Base-by-base conservation (phyloP, 2,888 invertebrate genomes). In the Gryllus longicercus region DNA sequence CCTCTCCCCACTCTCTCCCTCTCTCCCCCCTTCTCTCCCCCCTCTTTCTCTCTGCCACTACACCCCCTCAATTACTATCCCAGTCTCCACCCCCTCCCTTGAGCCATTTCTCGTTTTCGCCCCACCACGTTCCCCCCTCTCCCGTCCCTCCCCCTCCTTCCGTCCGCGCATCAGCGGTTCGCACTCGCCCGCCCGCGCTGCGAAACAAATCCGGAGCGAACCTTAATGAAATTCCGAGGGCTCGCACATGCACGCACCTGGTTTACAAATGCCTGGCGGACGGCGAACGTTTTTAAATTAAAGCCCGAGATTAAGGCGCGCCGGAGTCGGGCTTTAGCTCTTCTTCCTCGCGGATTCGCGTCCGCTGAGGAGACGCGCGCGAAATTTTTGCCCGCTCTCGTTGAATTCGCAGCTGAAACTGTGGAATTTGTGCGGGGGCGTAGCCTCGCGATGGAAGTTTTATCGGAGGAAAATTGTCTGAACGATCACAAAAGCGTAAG, bases 201-300 rank as follows among this genome's bases (percentile, higher is more conserved):
- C 16, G 63, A 63, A 63, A 63, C 63, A n/a, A 63, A 63, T 63
- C 63, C n/a, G 63, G 63, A 14, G 63, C 14, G 63, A 63, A 14
- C 63, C 63, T 63, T 63, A 63, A 63, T 63, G 63, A n/a, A 63
- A 63, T 63, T 63, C 63, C 63, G 63, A 63, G 63, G 63, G 63
- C 4, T 18, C 63, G 63, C 14, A 63, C 63, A 63, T 63, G 63
- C 16, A 63, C 63, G n/a, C 63, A 63, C 63, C 63, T 18, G n/a
- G 63, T 63, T 63, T 63, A 63, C 63, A n/a, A 63, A 63, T 63
- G 63, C 63, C 63, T 38, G 38, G 38, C 38, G 38, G 38, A 8
- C 63, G n/a, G n/a, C 63, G 63, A 63, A n/a, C 63, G 63, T n/a
- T 63, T 63, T 63, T 63, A 63, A 63, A 63, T 63, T 14, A 63